Evolutionary conservation across 2,113 vertebrate species (phyloP).

Genomic region (Calyptomena viridis): DNA sequence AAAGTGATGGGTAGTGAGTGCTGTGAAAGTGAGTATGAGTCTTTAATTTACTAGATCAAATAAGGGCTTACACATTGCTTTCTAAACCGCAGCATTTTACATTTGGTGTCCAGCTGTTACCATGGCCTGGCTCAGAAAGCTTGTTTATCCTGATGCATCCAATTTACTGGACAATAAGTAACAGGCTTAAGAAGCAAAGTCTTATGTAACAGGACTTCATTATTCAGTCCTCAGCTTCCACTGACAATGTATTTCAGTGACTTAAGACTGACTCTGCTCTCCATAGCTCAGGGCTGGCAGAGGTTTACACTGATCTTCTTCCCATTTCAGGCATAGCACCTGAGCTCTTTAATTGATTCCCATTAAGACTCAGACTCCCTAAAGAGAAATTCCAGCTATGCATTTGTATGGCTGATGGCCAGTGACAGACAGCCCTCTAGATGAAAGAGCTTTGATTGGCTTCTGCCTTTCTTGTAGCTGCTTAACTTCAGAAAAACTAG

Average conservation of each 20-base stretch:
- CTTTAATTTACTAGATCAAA: neutral
- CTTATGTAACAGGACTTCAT: neutral
- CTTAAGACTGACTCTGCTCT: neutral
- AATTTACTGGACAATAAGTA: neutral
- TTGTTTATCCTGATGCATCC: neutral
- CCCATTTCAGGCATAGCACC: neutral
- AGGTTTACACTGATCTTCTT: neutral
- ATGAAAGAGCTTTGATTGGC: neutral
- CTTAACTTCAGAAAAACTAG: neutral
- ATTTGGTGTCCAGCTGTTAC: neutral
- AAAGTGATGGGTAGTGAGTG: neutral
- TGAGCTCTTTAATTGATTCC: neutral
- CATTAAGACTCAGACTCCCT: neutral
- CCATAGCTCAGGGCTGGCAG: neutral
- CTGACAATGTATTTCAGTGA: neutral
- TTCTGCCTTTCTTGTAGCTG: neutral
- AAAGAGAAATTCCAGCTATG: neutral
- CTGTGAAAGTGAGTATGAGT: neutral
- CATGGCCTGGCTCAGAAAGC: neutral
- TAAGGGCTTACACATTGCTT: neutral
- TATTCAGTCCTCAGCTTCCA: neutral
- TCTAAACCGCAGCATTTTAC: neutral
- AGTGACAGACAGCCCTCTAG: neutral
- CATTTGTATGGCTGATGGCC: neutral
- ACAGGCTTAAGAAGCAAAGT: slow-evolving; percentile 1